Conservation (phyloP, 2,113 vertebrate genomes). For the Puffinus mauretanicus region DNA sequence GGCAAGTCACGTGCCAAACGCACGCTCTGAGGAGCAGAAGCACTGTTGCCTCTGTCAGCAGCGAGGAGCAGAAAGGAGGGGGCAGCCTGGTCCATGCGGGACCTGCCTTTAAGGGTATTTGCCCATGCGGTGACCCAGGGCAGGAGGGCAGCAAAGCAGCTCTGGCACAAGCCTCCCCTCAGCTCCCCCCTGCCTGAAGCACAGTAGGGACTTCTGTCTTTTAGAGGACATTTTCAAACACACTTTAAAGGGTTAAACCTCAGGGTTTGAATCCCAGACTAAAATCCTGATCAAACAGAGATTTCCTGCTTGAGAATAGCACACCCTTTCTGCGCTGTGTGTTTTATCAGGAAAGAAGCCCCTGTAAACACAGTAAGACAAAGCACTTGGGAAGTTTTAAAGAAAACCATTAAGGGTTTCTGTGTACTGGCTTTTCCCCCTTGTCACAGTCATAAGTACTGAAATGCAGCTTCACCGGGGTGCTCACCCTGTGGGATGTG, state of each 20-base stretch:
- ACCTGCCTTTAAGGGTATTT: background rate
- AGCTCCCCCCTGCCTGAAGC: background rate
- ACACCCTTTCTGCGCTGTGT: background rate
- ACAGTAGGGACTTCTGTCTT: background rate
- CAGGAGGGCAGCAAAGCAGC: background rate
- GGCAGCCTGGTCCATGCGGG: background rate
- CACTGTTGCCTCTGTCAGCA: too few relatives aligned
- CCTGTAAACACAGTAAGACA: background rate
- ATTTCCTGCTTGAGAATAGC: background rate
- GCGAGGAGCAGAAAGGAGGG: background rate
- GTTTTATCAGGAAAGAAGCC: background rate
- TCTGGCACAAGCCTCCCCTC: background rate
- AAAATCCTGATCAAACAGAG: background rate
- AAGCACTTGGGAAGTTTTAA: background rate
- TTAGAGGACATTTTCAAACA: background rate
- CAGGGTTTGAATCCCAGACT: background rate
- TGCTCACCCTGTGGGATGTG: background rate
- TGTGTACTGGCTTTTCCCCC: background rate
- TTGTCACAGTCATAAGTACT: background rate
- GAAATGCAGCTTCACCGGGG: background rate
- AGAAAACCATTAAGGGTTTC: background rate
- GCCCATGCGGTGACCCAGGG: background rate
- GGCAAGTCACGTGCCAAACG: background rate
- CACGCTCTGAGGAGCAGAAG: rapidly evolving
- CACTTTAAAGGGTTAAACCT: background rate